Percentiles rank a stretch among this genome's conserved stretches.
phyloP scores from a whole-genome alignment of 2,888 invertebrate species.

The Metopia argyrocephala region DNA sequence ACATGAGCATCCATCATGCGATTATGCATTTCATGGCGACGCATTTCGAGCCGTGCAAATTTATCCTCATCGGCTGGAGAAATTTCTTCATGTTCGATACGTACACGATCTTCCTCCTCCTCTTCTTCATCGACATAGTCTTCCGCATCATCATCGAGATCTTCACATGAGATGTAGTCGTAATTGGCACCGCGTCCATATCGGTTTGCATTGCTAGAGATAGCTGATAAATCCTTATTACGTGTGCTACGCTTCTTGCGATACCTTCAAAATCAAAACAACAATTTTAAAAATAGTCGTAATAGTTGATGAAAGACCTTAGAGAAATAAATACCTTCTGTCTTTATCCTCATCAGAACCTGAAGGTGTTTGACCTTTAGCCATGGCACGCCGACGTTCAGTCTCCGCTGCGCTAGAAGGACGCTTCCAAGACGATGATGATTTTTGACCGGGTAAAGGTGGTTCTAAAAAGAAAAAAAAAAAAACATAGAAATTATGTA shows the following conservation, averaged over 20 bases:
- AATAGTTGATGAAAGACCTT: neutral
- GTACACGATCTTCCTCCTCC: constrained; percentile 66
- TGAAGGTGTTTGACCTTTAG: constrained; percentile 74
- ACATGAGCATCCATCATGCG: constrained; percentile 76
- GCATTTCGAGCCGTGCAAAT: constrained; percentile 77
- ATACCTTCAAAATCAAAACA: constrained; percentile 69
- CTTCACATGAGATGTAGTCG: constrained; percentile 76
- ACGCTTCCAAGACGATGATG: constrained; percentile 79
- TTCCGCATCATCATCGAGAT: constrained; percentile 75
- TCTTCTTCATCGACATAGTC: constrained; percentile 73
- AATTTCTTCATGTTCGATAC: constrained; percentile 66
- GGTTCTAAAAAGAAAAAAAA: constrained; percentile 51
- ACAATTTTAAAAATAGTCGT: neutral
- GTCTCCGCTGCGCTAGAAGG: constrained; percentile 82
- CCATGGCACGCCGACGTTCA: constrained; percentile 77
- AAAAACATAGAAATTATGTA: too few relatives aligned
- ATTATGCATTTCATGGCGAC: constrained; percentile 78
- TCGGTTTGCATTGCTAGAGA: constrained; percentile 37
- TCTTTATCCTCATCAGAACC: constrained; percentile 82
- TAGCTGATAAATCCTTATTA: constrained; percentile 69
- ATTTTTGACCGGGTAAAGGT: constrained; percentile 72
- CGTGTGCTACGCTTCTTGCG: constrained; percentile 80
- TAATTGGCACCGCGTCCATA: constrained; percentile 72
- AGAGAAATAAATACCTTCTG: constrained; percentile 76
- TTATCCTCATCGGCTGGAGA: constrained; percentile 77